These are phyloP conservation scores for Caiman crocodilus DNA, from an alignment of 2,797 vertebrate species.

Conservation along the genomic window DNA sequence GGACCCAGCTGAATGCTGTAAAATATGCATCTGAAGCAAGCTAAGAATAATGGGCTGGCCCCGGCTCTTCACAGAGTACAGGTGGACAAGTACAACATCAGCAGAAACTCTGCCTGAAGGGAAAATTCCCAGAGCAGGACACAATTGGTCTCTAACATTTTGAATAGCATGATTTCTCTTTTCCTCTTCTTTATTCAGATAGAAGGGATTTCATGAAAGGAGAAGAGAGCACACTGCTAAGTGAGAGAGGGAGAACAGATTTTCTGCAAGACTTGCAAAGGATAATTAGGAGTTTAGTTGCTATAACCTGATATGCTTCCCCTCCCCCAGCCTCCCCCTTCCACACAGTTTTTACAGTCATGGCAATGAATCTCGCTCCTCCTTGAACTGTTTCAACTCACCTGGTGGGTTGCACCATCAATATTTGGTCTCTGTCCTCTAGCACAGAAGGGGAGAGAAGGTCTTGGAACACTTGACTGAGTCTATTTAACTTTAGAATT, in stretches of 20 bases:
- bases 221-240: background rate
- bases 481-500: background rate
- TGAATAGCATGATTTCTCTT: background rate
- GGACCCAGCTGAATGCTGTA: background rate
- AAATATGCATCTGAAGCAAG: background rate
- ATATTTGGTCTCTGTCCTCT: fast-evolving
- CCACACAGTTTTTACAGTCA: background rate
- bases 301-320: background rate
- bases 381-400: background rate
- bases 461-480: background rate
- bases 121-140: background rate
- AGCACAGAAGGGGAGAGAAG: too few species aligned
- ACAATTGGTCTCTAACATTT: background rate
- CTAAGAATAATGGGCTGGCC: background rate
- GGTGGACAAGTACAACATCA: background rate
- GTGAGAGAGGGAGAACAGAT: background rate
- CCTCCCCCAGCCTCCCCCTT: background rate
- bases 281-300: background rate
- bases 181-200: background rate
- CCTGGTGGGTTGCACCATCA: fast-evolving
- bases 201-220: background rate
- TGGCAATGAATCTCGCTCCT: fast-evolving
- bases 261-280: slow-evolving; percentile 21
- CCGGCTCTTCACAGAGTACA: background rate
- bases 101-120: background rate